Percentiles rank a stretch among this genome's conserved stretches.
These are phyloP conservation scores for Plectus sambesii DNA, from an alignment of 1,140 invertebrate species.

Conservation along the genomic window DNA sequence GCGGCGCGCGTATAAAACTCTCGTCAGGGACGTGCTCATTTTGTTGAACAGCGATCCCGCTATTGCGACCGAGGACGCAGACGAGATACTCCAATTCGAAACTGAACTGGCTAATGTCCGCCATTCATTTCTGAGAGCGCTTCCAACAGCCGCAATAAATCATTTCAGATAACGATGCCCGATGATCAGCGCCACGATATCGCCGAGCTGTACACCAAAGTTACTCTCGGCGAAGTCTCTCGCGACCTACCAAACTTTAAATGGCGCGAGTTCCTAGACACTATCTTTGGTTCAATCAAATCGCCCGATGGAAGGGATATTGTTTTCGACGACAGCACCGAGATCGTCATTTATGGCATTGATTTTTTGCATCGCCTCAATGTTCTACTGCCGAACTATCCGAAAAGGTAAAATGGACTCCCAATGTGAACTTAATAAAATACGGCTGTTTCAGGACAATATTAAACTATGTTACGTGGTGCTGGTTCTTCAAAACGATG, in stretches of 20 bases:
- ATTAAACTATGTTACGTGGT: constrained; percentile 42
- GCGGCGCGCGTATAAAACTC: constrained; percentile 37
- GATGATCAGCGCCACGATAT: constrained; percentile 45
- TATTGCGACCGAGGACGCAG: constrained; percentile 56
- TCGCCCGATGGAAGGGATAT: constrained; percentile 24
- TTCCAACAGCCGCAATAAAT: not conserved
- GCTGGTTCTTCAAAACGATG: constrained; percentile 45
- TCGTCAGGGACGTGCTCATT: constrained; percentile 43
- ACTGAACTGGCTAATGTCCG: constrained; percentile 60
- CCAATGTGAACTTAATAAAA: constrained; percentile 1
- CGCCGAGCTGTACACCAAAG: constrained; percentile 43
- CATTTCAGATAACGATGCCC: constrained; percentile 40
- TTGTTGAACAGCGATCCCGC: constrained; percentile 57
- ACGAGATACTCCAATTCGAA: constrained; percentile 70
- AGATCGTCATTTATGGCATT: constrained; percentile 43
- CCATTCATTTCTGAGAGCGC: constrained; percentile 11
- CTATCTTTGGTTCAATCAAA: constrained; percentile 37
- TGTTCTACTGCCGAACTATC: constrained; percentile 34
- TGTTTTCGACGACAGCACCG: constrained; percentile 35
- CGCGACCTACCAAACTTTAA: constrained; percentile 36
- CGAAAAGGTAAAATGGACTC: constrained; percentile 24
- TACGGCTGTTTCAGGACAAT: constrained; percentile 26
- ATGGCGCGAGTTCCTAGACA: constrained; percentile 42
- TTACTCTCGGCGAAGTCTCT: constrained; percentile 43
- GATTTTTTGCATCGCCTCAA: constrained; percentile 40